phyloP scores from a whole-genome alignment of 1,140 invertebrate genomes.

The Hylaeus volcanicus region DNA sequence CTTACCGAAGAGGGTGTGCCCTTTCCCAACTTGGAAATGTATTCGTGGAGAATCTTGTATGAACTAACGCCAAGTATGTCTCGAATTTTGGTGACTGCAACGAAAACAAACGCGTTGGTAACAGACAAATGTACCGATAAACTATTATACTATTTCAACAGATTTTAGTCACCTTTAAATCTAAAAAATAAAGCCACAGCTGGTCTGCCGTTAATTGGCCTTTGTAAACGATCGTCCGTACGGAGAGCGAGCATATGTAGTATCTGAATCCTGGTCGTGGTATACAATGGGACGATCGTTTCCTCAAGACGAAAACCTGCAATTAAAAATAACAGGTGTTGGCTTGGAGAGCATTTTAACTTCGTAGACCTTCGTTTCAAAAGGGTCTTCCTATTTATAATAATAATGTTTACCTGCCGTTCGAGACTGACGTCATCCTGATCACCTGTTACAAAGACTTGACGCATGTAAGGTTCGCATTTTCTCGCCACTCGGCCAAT shows the following conservation, averaged over 20 bases:
- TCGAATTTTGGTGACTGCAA: conserved; percentile 89
- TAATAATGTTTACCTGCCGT: conserved; percentile 69
- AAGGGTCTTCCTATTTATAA: too few species aligned
- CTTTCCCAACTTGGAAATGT: conserved; percentile 99
- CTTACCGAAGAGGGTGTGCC: conserved; percentile 97
- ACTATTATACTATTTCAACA: not conserved
- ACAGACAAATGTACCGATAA: not conserved
- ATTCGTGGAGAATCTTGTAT: conserved; percentile 98
- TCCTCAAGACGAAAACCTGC: conserved; percentile 95
- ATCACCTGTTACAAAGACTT: conserved; percentile 92
- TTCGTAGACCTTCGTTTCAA: too few species aligned
- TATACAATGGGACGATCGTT: conserved; percentile 94
- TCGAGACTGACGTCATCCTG: conserved; percentile 73
- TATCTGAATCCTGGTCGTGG: conserved; percentile 91
- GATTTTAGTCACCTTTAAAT: conserved; percentile 81
- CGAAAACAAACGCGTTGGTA: not conserved
- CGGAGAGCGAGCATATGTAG: conserved; percentile 97
- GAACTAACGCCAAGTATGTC: conserved; percentile 97
- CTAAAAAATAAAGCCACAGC: conserved; percentile 91
- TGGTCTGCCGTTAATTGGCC: conserved; percentile 98
- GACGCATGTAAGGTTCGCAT: conserved; percentile 96
- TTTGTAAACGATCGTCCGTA: conserved; percentile 97
- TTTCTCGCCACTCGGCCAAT: conserved; percentile 95
- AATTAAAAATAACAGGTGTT: conserved; percentile 59
- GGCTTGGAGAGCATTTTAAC: too few species aligned